Base-by-base conservation (phyloP, 2,797 vertebrate species). In the Rhabdomys pumilio region DNA sequence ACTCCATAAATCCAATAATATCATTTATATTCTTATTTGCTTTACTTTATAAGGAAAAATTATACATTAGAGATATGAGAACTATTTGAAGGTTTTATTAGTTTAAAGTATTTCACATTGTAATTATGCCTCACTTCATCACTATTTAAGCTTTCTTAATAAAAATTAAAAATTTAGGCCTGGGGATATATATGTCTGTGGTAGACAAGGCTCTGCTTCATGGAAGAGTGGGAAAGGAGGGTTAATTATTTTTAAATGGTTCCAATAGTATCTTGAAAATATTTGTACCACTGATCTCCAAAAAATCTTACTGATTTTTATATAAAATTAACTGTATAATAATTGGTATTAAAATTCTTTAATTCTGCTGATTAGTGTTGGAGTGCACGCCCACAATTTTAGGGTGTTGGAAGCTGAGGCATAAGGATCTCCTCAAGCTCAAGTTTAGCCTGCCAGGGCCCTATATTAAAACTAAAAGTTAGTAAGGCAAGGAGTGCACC, bases 11-110 rank as follows among this genome's bases (percentile, higher is more conserved):
- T 3, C 9, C 7, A 19, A 17, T 69, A 44, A 38, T 95, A 53
- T 75, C 73, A 82, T 73, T 89, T n/a, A 31, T 75, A 26, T 76
- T 87, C 77, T 63, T 85, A 53, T 91, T 89, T 94, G 17, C 31
- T 95, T 83, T 6, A 50, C 89, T 96, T 92, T 81, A 19, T 90
- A 20, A 85, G 93, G 31, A 97, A 81, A 6, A 82, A 59, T 69
- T 89, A 90, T 31, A 10, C 61, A 6, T 69, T 75, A 88, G 26
- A 4, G 29, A 85, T 53, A 76, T 38, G 15, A 96, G 38, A 91
- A 95, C 41, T 92, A 63, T n/a, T 63, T 76, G 65, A 90, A 50
- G 5, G 67, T 95, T 91, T 96, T 88, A 61, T 89, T 55, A 67
- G 1, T 65, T 92, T 92, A 83, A 90, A 24, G 85, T 90, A 65